Evolutionary conservation across 35 echinoderm and acorn worm genomes (phyloP).

Genomic region (Anneissia japonica): DNA sequence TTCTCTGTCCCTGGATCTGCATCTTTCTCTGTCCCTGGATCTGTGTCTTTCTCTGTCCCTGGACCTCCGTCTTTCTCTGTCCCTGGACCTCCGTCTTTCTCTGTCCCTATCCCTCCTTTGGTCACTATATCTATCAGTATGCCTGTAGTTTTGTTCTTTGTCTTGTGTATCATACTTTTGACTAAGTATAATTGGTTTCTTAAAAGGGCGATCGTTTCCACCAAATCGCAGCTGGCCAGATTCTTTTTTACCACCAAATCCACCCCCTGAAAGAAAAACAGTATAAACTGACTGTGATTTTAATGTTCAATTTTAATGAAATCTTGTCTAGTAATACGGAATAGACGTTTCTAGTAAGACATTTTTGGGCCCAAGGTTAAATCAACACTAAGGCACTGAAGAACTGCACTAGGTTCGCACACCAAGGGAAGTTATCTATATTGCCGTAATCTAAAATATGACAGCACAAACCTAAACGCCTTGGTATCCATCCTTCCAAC

Average conservation of each 20-base stretch:
- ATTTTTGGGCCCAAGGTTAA: too few species aligned
- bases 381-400: too few species aligned
- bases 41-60: neutral
- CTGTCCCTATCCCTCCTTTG: neutral
- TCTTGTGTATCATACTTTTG: neutral
- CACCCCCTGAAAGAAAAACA: constrained; percentile 55
- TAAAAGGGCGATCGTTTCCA: constrained; percentile 79
- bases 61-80: neutral
- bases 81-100: neutral
- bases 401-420: too few species aligned
- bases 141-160: neutral
- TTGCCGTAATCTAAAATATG: too few species aligned
- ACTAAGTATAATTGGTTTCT: constrained; percentile 48
- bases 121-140: neutral
- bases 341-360: too few species aligned
- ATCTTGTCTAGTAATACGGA: too few species aligned
- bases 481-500: constrained; percentile 71
- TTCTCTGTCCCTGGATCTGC: neutral
- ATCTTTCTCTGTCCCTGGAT: constrained; percentile 1
- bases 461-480: constrained; percentile 48
- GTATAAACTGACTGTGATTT: too few species aligned
- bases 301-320: too few species aligned
- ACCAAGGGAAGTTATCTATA: too few species aligned
- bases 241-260: constrained; percentile 94
- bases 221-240: constrained; percentile 96